Conservation (phyloP, 2,888 invertebrate genomes). For the Andrena camellia region DNA sequence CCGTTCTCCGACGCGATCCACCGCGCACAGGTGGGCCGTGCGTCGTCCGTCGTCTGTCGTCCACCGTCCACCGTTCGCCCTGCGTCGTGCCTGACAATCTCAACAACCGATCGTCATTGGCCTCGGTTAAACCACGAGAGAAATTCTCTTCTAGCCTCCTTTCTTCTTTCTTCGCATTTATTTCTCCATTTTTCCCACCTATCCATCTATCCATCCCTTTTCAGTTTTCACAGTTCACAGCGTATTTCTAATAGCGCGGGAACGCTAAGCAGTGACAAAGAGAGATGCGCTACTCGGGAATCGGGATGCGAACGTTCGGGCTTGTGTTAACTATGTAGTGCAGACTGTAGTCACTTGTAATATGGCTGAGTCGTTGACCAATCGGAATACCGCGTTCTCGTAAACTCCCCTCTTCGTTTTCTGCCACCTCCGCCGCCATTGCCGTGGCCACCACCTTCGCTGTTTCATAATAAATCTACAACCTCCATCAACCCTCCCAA, state of each 20-base stretch:
- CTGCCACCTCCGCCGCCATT: slow-evolving; percentile 16
- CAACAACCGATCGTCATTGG: slow-evolving; percentile 39
- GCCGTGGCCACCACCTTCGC: slow-evolving; percentile 21
- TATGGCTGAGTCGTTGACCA: slow-evolving; percentile 84
- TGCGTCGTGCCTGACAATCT: slow-evolving; percentile 34
- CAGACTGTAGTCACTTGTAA: slow-evolving; percentile 84
- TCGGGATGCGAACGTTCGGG: slow-evolving; percentile 79
- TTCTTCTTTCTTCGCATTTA: neutral
- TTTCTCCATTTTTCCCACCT: neutral
- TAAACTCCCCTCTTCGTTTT: slow-evolving; percentile 65
- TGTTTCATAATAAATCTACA: neutral
- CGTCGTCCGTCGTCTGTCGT: slow-evolving; percentile 2
- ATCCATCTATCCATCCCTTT: slow-evolving; percentile 37
- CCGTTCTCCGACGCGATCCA: slow-evolving; percentile 45
- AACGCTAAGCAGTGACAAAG: slow-evolving; percentile 17
- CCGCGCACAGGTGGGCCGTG: slow-evolving; percentile 44
- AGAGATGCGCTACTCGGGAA: slow-evolving; percentile 81
- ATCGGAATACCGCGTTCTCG: slow-evolving; percentile 73
- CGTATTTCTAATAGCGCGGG: neutral
- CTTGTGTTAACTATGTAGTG: slow-evolving; percentile 83
- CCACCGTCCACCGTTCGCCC: neutral
- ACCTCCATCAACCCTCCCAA: slow-evolving; percentile 3
- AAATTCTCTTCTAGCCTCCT: slow-evolving; percentile 19
- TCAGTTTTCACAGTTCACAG: neutral
- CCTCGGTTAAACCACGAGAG: slow-evolving; percentile 31